phyloP scores from a whole-genome alignment of 2,113 vertebrate genomes.

The Microtus oregoni region DNA sequence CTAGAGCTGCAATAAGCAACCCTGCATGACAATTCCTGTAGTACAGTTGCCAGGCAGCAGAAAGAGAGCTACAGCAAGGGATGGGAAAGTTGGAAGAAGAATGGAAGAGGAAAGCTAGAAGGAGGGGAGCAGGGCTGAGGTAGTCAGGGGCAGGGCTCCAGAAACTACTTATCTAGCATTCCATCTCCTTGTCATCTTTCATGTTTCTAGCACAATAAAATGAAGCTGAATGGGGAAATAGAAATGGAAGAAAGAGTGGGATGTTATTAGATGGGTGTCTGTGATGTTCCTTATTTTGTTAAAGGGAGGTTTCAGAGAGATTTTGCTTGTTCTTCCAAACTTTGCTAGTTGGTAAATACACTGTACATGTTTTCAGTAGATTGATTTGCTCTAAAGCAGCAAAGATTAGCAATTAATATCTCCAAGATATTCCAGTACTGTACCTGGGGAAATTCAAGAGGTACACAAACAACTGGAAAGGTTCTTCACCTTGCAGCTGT shows the following conservation, averaged over 20 bases:
- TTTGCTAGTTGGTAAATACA: conserved; percentile 75
- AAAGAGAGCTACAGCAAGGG: conserved; percentile 66
- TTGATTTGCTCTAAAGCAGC: conserved; percentile 66
- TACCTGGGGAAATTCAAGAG: not conserved
- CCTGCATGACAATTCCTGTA: conserved; percentile 64
- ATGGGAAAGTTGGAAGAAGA: not conserved
- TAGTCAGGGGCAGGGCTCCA: not conserved
- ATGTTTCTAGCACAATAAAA: conserved; percentile 55
- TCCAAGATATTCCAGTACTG: not conserved
- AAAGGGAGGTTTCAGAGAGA: conserved; percentile 60
- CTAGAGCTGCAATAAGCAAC: conserved; percentile 77
- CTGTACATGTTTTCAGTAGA: conserved; percentile 76
- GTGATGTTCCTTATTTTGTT: conserved; percentile 76
- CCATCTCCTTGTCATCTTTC: conserved; percentile 63
- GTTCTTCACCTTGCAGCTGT: not conserved
- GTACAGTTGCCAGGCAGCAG: conserved; percentile 80
- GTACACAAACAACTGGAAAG: conserved; percentile 25
- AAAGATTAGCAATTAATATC: conserved; percentile 62
- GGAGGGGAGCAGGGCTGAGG: not conserved
- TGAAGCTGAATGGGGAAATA: conserved; percentile 57
- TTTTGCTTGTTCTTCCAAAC: conserved; percentile 42
- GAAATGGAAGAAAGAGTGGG: not conserved
- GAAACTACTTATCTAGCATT: conserved; percentile 81
- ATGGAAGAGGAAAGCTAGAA: conserved; percentile 41
- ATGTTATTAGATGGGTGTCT: conserved; percentile 72